phyloP scores from a whole-genome alignment of 92 coral and sea anemone genomes.

The Anthopleura xanthogrammica region DNA sequence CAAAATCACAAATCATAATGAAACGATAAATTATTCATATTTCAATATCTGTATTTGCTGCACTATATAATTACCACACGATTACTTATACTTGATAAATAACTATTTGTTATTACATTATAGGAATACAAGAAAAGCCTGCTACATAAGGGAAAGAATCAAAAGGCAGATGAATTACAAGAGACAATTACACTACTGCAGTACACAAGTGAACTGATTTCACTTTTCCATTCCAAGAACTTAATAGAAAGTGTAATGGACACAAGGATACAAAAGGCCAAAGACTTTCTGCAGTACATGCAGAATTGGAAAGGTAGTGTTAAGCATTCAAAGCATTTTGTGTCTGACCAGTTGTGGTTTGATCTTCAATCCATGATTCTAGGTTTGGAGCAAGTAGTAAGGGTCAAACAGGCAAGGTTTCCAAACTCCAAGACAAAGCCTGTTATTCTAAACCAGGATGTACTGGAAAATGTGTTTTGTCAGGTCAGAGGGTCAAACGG shows the following conservation, averaged over 20 bases:
- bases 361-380: conserved; percentile 53
- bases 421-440: conserved; percentile 44
- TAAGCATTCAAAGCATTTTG: conserved; percentile 27
- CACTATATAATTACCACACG: too few relatives aligned
- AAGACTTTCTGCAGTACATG: conserved; percentile 20
- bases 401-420: conserved; percentile 8
- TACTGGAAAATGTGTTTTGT: conserved; percentile 38
- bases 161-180: neutral
- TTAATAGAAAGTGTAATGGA: neutral
- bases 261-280: neutral
- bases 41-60: too few relatives aligned
- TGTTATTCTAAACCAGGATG: conserved; percentile 44
- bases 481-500: conserved; percentile 46
- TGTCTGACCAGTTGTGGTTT: conserved; percentile 58
- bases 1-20: too few relatives aligned
- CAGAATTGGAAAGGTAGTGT: conserved; percentile 35
- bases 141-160: neutral
- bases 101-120: too few relatives aligned
- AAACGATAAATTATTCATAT: too few relatives aligned
- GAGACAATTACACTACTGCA: neutral
- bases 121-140: conserved; percentile 7
- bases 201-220: too few relatives aligned
- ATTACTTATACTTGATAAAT: too few relatives aligned
- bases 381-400: conserved; percentile 10
- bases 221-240: too few relatives aligned